phyloP scores from a whole-genome alignment of 1,140 invertebrate species.

The Argopecten irradians region DNA sequence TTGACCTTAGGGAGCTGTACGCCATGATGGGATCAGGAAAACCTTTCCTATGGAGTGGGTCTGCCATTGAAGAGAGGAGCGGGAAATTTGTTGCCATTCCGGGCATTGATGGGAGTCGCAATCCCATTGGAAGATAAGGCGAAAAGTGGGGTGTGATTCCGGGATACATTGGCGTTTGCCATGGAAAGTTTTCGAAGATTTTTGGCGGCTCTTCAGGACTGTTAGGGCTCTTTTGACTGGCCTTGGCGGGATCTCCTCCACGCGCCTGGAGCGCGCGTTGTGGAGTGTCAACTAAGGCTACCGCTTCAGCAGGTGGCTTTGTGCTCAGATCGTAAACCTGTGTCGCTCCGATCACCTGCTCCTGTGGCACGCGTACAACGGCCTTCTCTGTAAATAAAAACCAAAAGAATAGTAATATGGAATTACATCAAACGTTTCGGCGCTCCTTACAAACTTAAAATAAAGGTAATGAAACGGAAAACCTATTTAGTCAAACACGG shows the following conservation, averaged over 20 bases:
- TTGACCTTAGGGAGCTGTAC: constrained; percentile 28
- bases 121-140: constrained; percentile 41
- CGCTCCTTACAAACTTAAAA: constrained; percentile 6
- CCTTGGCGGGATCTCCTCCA: neutral
- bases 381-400: constrained; percentile 12
- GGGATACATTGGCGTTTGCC: constrained; percentile 40
- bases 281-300: constrained; percentile 16
- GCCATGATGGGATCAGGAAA: constrained; percentile 29
- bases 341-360: constrained; percentile 1
- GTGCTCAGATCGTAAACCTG: constrained; percentile 3
- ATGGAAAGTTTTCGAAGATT: constrained; percentile 37
- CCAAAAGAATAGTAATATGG: constrained; percentile 8
- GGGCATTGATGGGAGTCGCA: constrained; percentile 40
- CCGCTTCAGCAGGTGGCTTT: constrained; percentile 20
- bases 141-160: constrained; percentile 34
- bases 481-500: neutral
- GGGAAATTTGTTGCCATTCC: constrained; percentile 30
- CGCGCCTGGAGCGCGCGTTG: neutral
- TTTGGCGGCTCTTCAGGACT: constrained; percentile 37
- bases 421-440: neutral
- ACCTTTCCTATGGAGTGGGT: constrained; percentile 31
- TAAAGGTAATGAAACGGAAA: constrained; percentile 22
- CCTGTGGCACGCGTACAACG: neutral
- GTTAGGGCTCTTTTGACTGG: constrained; percentile 23
- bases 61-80: constrained; percentile 25